A percentile compares a stretch with the other conserved stretches of the same genome.
Evolutionary conservation across 2,113 vertebrate species (phyloP).

Genomic region (Capreolus pygargus): DNA sequence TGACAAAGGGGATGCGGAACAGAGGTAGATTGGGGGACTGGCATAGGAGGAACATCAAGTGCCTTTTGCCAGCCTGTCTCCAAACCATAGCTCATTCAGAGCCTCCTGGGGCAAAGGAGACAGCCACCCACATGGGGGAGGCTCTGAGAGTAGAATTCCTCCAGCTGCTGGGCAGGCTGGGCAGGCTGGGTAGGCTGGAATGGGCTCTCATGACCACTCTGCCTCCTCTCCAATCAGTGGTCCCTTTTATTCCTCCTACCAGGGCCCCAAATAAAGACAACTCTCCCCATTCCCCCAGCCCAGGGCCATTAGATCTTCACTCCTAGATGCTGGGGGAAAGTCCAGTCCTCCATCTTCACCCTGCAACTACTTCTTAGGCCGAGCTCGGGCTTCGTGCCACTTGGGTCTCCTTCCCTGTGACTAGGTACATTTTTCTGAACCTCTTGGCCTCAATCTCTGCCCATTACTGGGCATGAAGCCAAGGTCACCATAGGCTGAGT

Average conservation of each 20-base stretch:
- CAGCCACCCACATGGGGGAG: not conserved
- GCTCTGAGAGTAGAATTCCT: not conserved
- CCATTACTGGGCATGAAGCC: not conserved
- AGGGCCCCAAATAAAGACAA: not conserved
- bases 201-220: not conserved
- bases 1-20: not conserved
- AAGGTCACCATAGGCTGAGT: not conserved
- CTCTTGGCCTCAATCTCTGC: not conserved
- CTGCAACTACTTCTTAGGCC: not conserved
- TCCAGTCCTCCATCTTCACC: not conserved
- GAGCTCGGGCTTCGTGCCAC: not conserved
- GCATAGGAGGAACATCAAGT: constrained; percentile 18
- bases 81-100: not conserved
- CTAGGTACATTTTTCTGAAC: constrained; percentile 7
- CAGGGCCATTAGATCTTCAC: not conserved
- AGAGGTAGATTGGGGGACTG: not conserved
- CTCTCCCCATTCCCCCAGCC: not conserved
- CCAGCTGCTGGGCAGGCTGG: not conserved
- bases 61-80: not conserved
- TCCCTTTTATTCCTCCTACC: not conserved
- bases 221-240: not conserved
- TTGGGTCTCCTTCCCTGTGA: not conserved
- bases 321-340: not conserved
- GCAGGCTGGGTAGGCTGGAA: not conserved
- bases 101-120: constrained; percentile 40